Evolutionary conservation across 2,113 vertebrate genomes (phyloP).

Genomic region (Pipra filicauda): DNA sequence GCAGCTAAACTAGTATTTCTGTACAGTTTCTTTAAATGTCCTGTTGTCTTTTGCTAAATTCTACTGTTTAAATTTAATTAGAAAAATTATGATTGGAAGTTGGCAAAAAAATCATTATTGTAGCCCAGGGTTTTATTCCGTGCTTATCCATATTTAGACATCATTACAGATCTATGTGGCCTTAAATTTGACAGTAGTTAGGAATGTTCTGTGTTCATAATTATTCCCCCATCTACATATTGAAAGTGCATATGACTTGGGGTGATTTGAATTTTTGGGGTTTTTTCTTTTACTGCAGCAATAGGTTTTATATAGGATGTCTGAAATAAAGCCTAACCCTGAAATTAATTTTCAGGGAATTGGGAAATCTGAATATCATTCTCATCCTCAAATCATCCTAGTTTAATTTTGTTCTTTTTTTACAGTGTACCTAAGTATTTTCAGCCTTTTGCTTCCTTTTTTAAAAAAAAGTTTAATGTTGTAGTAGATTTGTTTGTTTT

Average conservation of each 20-base stretch:
- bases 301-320: not conserved
- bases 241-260: not conserved
- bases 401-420: not conserved
- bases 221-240: not conserved
- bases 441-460: not conserved
- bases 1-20: not conserved
- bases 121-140: not conserved
- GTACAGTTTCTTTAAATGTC: not conserved
- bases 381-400: not conserved
- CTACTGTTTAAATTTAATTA: not conserved
- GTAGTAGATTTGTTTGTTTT: not conserved
- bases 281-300: not conserved
- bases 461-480: not conserved
- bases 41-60: not conserved
- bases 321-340: not conserved
- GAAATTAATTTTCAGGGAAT: not conserved
- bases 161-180: not conserved
- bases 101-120: not conserved
- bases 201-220: not conserved
- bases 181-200: not conserved
- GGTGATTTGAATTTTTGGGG: not conserved
- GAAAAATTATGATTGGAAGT: not conserved
- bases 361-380: not conserved
- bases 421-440: not conserved
- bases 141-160: accelerated